phyloP scores from a whole-genome alignment of 1,140 invertebrate genomes.

The Drosophila nikananu region DNA sequence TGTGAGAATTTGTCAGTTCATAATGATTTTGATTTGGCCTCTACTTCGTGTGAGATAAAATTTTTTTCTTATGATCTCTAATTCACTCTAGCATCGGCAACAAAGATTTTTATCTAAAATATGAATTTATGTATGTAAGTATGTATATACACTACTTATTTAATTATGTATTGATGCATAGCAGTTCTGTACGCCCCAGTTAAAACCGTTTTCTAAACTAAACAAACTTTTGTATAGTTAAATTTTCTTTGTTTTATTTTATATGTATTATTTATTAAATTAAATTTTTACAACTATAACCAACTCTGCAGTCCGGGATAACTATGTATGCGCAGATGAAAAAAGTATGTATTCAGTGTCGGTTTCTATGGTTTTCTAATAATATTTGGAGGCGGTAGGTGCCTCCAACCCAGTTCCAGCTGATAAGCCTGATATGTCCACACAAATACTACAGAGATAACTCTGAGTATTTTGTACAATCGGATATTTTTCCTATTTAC shows the following conservation, averaged over 20 bases:
- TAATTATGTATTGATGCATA: too few relatives aligned
- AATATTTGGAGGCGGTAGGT: slow-evolving; percentile 14
- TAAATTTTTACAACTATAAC: neutral
- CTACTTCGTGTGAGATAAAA: too few relatives aligned
- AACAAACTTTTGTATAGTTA: neutral
- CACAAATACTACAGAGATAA: slow-evolving; percentile 26
- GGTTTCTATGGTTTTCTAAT: slow-evolving; percentile 38
- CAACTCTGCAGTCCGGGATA: neutral
- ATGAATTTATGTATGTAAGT: too few relatives aligned
- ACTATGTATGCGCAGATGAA: slow-evolving; percentile 30
- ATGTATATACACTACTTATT: too few relatives aligned
- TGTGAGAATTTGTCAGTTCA: too few relatives aligned
- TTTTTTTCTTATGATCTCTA: neutral
- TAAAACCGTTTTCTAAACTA: neutral
- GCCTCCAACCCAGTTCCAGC: slow-evolving; percentile 7
- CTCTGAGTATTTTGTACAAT: neutral
- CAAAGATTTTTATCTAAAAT: too few relatives aligned
- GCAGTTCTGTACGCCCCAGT: neutral
- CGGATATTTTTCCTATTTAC: slow-evolving; percentile 13
- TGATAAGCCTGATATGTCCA: slow-evolving; percentile 22
- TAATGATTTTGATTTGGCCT: too few relatives aligned
- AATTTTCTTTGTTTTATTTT: neutral
- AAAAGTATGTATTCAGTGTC: slow-evolving; percentile 24
- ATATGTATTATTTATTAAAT: neutral
- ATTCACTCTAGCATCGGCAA: neutral